Conservation (phyloP, 1,140 invertebrate species). For the Formica exsecta region DNA sequence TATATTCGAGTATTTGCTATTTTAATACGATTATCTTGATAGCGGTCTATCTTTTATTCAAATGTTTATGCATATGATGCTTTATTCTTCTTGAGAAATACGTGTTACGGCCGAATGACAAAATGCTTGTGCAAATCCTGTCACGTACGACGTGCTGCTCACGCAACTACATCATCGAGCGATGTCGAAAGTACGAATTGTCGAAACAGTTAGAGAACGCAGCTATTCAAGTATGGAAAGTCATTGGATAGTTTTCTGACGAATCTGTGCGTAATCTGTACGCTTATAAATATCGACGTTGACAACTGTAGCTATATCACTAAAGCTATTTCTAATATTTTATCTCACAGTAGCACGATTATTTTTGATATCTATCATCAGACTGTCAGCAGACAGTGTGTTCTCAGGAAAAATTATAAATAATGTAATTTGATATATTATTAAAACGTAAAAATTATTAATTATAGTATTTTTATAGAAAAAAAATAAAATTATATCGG, state of each 20-base stretch:
- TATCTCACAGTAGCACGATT: neutral
- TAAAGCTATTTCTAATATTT: neutral
- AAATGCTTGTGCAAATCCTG: neutral
- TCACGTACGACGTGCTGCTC: neutral
- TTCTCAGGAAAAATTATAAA: neutral
- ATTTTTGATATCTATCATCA: constrained; percentile 33
- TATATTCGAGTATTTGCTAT: neutral
- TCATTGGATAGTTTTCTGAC: constrained; percentile 32
- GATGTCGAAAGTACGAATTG: constrained; percentile 39
- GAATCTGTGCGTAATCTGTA: neutral
- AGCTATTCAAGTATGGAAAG: neutral
- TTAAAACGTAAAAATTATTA: neutral
- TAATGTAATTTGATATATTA: neutral
- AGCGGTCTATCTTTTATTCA: neutral
- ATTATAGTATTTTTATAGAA: neutral
- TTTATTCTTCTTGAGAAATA: neutral
- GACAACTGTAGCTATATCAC: neutral
- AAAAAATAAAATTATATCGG: neutral
- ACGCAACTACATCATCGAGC: constrained; percentile 15
- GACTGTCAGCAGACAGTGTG: neutral
- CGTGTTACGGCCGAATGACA: neutral
- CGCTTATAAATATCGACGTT: constrained; percentile 29
- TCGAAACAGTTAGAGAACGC: constrained; percentile 18
- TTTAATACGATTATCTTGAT: neutral
- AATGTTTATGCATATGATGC: constrained; percentile 22